A percentile compares a stretch with the other conserved stretches of the same genome.
Evolutionary conservation across 1,140 invertebrate species (phyloP).

Genomic region (Drosophila bocqueti): DNA sequence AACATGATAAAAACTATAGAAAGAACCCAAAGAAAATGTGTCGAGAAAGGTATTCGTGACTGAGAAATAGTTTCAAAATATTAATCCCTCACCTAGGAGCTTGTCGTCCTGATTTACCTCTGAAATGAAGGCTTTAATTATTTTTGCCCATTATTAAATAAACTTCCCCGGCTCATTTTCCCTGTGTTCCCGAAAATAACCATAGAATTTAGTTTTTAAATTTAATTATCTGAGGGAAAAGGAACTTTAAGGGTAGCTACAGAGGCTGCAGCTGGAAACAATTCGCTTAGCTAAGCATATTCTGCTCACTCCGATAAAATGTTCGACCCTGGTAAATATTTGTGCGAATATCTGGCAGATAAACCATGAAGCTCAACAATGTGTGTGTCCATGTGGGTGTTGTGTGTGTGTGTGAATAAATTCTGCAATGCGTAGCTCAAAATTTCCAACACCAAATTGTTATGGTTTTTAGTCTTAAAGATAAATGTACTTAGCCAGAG

Average conservation of each 20-base stretch:
- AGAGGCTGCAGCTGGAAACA: conserved; percentile 7
- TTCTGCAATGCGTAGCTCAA: conserved; percentile 77
- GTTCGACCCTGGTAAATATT: conserved; percentile 66
- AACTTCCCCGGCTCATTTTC: not conserved
- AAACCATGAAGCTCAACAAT: conserved; percentile 46
- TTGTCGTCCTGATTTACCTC: not conserved
- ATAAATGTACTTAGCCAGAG: conserved; percentile 55
- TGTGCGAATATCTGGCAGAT: conserved; percentile 66
- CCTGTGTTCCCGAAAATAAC: not conserved
- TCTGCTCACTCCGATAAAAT: conserved; percentile 63
- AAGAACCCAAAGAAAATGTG: too few species aligned
- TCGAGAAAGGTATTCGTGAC: too few species aligned
- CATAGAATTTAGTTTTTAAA: conserved; percentile 15
- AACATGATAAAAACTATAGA: not conserved
- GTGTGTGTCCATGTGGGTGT: conserved; percentile 27
- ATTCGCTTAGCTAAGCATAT: conserved; percentile 55
- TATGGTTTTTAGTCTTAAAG: conserved; percentile 67
- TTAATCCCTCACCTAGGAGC: too few species aligned
- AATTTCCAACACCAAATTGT: conserved; percentile 79
- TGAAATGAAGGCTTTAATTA: not conserved
- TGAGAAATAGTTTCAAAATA: not conserved
- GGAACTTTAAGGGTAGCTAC: conserved; percentile 4
- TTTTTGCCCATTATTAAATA: not conserved
- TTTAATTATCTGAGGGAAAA: conserved; percentile 17
- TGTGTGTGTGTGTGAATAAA: conserved; percentile 39